phyloP scores from a whole-genome alignment of 2,113 vertebrate genomes.

The Poeciliopsis turrubarensis region DNA sequence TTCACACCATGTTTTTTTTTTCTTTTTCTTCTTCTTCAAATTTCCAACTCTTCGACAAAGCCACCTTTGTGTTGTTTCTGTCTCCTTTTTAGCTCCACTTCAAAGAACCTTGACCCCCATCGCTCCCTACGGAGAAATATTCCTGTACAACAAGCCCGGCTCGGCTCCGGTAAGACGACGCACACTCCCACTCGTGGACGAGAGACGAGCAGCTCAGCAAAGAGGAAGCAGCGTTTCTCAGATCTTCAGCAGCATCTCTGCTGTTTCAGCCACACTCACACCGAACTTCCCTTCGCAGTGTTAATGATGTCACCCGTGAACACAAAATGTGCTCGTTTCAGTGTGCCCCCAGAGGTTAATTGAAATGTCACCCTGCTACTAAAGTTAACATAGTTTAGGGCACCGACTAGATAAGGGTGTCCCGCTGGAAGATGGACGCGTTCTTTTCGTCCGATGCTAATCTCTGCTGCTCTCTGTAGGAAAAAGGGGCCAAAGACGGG shows the following conservation, averaged over 20 bases:
- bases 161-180: constrained; percentile 79
- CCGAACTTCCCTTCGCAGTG: constrained; percentile 21
- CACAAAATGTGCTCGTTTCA: constrained; percentile 57
- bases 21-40: not conserved
- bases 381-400: constrained; percentile 55
- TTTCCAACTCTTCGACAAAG: constrained; percentile 33
- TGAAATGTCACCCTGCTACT: constrained; percentile 66
- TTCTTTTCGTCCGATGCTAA: constrained; percentile 52
- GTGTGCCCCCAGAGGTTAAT: constrained; percentile 65
- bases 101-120: constrained; percentile 79
- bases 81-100: constrained; percentile 60
- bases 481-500: constrained; percentile 52
- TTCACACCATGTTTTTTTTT: constrained; percentile 20
- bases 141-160: constrained; percentile 81
- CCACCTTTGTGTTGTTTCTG: constrained; percentile 38
- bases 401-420: constrained; percentile 39
- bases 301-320: constrained; percentile 29
- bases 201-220: constrained; percentile 41
- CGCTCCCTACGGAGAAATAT: constrained; percentile 90
- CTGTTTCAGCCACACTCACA: constrained; percentile 24
- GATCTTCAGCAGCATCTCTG: constrained; percentile 36
- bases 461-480: constrained; percentile 59
- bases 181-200: constrained; percentile 23
- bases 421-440: constrained; percentile 49
- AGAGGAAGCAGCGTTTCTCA: constrained; percentile 62